Evolutionary conservation across 2,888 invertebrate species (phyloP), one percentile per base, ranked within the genome.

Genomic region (Dicycla oo): DNA sequence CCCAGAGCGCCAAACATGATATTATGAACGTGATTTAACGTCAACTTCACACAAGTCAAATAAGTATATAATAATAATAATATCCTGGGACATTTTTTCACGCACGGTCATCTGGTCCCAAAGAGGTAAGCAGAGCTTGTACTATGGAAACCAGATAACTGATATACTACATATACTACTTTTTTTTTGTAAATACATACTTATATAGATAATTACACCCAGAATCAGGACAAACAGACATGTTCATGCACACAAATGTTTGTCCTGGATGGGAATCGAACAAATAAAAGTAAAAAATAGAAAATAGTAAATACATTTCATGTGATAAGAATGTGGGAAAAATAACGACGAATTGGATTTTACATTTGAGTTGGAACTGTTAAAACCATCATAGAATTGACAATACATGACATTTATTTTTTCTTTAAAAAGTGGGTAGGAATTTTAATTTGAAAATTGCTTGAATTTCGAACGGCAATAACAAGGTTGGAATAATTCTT

Each of bases 1-100:
- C 53, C 34, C 30, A 53, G 60, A 65, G 57, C 61, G 38, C 13
- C n/a, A 63, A 71, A 72, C 63, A 70, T 74, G 75, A 61, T 69
- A 75, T 78, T 75, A 73, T 75, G 58, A 75, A 81, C 73, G 66
- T 47, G 63, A 63, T 76, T 75, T 70, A 67, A 69, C 73, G 75
- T 78, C 72, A 78, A 69, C 58, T 70, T 57, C 69, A 74, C 75
- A 54, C 67, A 62, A 75, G 49, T 51, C 61, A 72, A 73, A 80
- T 75, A n/a, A n/a, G n/a, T n/a, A n/a, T n/a, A n/a, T n/a, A n/a
- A n/a, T n/a, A n/a, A n/a, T n/a, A n/a, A n/a, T n/a, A n/a, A n/a
- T n/a, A n/a, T n/a, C n/a, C n/a, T n/a, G n/a, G n/a, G n/a, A n/a
- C n/a, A n/a, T n/a, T n/a, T n/a, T n/a, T n/a, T n/a, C n/a, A n/a